Percentiles rank a stretch among this genome's conserved stretches.
Conservation (phyloP, 2,797 vertebrate species). For the Graptemys geographica region DNA sequence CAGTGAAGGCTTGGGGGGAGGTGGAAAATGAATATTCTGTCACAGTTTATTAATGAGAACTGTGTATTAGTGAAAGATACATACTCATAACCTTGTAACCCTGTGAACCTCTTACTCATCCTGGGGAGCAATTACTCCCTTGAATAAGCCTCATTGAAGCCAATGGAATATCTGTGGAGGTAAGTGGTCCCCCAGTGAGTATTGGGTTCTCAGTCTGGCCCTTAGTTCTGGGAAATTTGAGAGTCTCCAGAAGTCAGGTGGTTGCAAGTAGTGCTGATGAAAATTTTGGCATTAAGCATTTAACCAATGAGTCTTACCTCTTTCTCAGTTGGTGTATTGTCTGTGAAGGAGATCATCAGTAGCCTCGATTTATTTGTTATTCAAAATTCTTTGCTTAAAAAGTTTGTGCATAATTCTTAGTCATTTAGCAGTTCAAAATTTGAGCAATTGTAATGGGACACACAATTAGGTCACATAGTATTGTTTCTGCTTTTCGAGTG, state of each 20-base stretch:
- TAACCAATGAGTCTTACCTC: background rate
- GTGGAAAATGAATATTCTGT: background rate
- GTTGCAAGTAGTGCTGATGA: background rate
- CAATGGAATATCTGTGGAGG: background rate
- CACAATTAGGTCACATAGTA: background rate
- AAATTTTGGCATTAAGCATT: constrained; percentile 7
- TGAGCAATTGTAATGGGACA: background rate
- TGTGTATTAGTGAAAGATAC: background rate
- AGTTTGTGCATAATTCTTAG: background rate
- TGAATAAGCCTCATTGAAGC: no score
- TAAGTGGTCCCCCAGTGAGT: background rate
- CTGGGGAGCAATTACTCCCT: background rate
- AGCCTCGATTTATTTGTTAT: constrained; percentile 8
- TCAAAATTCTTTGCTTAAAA: constrained; percentile 13
- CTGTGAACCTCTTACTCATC: background rate
- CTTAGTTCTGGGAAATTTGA: rapidly evolving
- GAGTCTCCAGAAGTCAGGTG: background rate
- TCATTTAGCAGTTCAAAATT: background rate
- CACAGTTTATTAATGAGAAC: background rate
- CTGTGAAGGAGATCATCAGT: background rate
- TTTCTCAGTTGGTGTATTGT: background rate
- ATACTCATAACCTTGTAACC: background rate
- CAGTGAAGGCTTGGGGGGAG: constrained; percentile 13
- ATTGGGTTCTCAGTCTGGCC: background rate
- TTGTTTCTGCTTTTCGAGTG: background rate